Base-by-base conservation (phyloP, 1,140 invertebrate species). In the Drosophila ohnishii region DNA sequence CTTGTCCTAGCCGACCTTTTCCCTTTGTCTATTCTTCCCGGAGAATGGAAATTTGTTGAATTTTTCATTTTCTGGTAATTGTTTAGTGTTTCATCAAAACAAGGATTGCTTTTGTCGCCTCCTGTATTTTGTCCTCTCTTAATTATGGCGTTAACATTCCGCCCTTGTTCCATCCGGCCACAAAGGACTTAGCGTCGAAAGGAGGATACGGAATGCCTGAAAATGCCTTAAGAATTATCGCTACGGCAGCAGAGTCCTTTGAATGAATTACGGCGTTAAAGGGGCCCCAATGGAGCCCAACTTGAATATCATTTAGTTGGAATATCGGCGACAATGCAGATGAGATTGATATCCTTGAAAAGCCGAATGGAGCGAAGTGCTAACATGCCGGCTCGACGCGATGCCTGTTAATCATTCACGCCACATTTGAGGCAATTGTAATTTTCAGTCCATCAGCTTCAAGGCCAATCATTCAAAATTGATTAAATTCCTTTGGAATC, bases 101-200 rank as follows among this genome's bases (percentile, higher is more conserved):
- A 71, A 71, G 69, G 61, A 44, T 75, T 75, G 72, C 60, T 57
- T 64, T 58, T 75, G 71, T 65, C 72, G 63, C 35, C 63, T 75
- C 56, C 50, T 69, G 48, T 59, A 59, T 76, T 75, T 42, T 75
- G 70, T 75, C 50, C 69, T 32, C 44, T 55, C 73, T 75, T 75
- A 75, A 75, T 75, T 75, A 75, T 60, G 73, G 62, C 73, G 72
- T 75, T 75, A 75, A 75, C 40, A 75, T 55, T 72, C 67, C 67
- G 64, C 50, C 64, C 67, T 40, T 57, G 63, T 69, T 57, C 42
- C 65, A 44, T 69, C 62, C 62, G 45, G 37, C 25, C 28, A 67
- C 65, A 53, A 59, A 59, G 37, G 51, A 42, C 14, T 16, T 35
- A 10, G 25, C 5, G n/a, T n/a, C 58, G 3, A 6, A 34, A 40